phyloP scores from a whole-genome alignment of 2,888 invertebrate genomes.

The Caenorhabditis sp. region DNA sequence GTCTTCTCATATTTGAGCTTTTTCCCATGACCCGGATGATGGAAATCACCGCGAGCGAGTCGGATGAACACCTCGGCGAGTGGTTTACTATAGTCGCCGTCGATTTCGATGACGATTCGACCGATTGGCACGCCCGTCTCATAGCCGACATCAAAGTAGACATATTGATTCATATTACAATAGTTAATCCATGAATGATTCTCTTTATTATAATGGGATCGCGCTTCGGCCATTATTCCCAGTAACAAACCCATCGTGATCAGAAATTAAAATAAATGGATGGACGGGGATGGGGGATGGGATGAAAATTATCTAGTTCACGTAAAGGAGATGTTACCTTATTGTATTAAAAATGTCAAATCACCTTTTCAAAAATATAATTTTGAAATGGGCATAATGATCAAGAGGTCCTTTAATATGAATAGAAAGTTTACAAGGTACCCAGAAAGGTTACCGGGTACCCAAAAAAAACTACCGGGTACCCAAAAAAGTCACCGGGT shows the following conservation, averaged over 20 bases:
- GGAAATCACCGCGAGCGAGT: slow-evolving; percentile 25
- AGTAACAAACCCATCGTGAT: slow-evolving; percentile 32
- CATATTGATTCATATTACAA: slow-evolving; percentile 40
- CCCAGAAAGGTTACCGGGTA: too few species aligned
- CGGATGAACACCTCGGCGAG: slow-evolving; percentile 30
- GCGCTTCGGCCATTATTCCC: slow-evolving; percentile 37
- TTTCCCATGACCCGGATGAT: slow-evolving; percentile 27
- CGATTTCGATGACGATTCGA: slow-evolving; percentile 28
- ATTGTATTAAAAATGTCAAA: too few species aligned
- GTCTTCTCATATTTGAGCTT: slow-evolving; percentile 28
- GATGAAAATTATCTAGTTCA: too few species aligned
- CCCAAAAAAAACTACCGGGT: too few species aligned
- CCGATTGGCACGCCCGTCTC: slow-evolving; percentile 35
- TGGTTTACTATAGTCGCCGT: slow-evolving; percentile 10
- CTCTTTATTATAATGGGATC: slow-evolving; percentile 26
- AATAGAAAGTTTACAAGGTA: too few species aligned
- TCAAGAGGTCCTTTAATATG: too few species aligned
- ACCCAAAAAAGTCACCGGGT: too few species aligned
- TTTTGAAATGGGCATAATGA: too few species aligned
- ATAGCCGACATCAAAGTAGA: slow-evolving; percentile 36
- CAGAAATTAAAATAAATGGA: background rate
- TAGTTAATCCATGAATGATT: slow-evolving; percentile 32
- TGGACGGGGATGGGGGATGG: too few species aligned
- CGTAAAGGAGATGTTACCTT: too few species aligned
- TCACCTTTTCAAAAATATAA: too few species aligned